phyloP scores from a whole-genome alignment of 2,113 vertebrate species.

The Setophaga coronata region DNA sequence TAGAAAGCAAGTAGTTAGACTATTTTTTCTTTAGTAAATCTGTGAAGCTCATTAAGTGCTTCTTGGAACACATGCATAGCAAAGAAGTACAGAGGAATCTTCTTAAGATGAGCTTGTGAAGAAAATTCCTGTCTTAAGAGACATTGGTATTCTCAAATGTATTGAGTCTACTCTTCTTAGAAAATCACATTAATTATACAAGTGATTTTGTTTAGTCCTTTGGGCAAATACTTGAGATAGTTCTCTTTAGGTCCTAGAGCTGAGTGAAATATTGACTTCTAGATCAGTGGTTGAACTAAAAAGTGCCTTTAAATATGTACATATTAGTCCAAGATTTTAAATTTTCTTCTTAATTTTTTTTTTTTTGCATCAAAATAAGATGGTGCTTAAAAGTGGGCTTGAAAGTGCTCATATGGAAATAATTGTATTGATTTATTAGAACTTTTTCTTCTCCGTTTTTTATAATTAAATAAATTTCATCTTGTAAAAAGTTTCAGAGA shows the following conservation, averaged over 20 bases:
- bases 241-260: slow-evolving; percentile 1
- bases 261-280: slow-evolving; percentile 37
- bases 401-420: not conserved
- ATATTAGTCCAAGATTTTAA: not conserved
- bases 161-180: slow-evolving; percentile 21
- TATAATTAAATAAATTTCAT: not conserved
- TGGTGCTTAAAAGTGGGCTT: not conserved
- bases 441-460: not conserved
- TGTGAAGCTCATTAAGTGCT: slow-evolving; percentile 73
- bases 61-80: slow-evolving; percentile 53
- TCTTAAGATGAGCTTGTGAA: slow-evolving; percentile 35
- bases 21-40: slow-evolving; percentile 67
- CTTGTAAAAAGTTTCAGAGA: not conserved
- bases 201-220: slow-evolving; percentile 57
- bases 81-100: slow-evolving; percentile 44
- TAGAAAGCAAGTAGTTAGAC: slow-evolving; percentile 69
- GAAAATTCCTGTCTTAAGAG: slow-evolving; percentile 49
- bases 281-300: slow-evolving; percentile 4
- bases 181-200: slow-evolving; percentile 57
- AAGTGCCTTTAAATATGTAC: not conserved
- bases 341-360: not conserved
- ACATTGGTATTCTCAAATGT: slow-evolving; percentile 37
- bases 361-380: not conserved
- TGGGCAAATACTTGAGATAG: slow-evolving; percentile 29
- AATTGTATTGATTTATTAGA: not conserved